These are phyloP conservation scores for Agrilus planipennis DNA, from an alignment of 1,140 invertebrate genomes.

Conservation along the genomic window DNA sequence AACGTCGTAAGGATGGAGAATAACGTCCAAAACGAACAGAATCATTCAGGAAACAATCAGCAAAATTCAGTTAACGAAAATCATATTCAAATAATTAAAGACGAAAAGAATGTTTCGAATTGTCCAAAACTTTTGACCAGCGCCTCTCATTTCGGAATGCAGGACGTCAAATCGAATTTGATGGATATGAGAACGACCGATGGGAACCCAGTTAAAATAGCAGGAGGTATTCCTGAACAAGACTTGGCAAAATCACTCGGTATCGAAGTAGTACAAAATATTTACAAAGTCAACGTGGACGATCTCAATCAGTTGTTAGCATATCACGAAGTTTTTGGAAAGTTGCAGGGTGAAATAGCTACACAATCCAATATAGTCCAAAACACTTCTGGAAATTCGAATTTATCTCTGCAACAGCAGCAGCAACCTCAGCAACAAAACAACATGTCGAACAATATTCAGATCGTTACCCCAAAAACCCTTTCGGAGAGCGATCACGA, in stretches of 20 bases:
- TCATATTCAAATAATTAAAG: constrained; percentile 29
- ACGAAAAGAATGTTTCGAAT: constrained; percentile 31
- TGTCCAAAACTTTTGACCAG: constrained; percentile 25
- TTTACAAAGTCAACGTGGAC: constrained; percentile 73
- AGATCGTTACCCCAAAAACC: constrained; percentile 40
- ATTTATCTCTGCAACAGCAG: constrained; percentile 14
- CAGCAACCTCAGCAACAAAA: constrained; percentile 3
- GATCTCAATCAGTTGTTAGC: constrained; percentile 69
- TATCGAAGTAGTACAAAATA: constrained; percentile 57
- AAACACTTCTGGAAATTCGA: constrained; percentile 11
- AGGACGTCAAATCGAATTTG: constrained; percentile 36
- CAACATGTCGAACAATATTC: constrained; percentile 21
- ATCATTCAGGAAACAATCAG: constrained; percentile 17
- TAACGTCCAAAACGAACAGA: constrained; percentile 21
- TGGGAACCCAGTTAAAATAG: constrained; percentile 60
- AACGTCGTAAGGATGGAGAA: constrained; percentile 28
- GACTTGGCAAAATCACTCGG: constrained; percentile 54
- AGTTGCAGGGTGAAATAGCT: constrained; percentile 51
- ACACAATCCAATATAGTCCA: constrained; percentile 34
- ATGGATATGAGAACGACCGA: constrained; percentile 58
- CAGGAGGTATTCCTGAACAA: constrained; percentile 48
- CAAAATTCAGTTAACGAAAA: constrained; percentile 15
- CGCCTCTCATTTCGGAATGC: constrained; percentile 27
- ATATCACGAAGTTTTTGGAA: constrained; percentile 82
- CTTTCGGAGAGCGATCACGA: constrained; percentile 42